Conservation (phyloP, 1,140 invertebrate species). For the Forficula auricularia region DNA sequence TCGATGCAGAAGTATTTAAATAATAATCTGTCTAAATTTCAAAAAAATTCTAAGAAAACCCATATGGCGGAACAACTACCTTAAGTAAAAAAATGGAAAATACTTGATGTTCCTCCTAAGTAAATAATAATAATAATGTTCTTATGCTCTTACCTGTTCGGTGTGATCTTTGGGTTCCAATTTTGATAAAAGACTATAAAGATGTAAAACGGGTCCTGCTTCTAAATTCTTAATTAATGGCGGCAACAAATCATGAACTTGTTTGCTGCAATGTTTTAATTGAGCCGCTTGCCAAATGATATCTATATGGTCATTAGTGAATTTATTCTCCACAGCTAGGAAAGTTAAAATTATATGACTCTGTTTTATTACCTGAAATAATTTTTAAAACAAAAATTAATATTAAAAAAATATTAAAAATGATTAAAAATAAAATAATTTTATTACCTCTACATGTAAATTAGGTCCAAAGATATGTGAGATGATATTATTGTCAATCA, state of each 20-base stretch:
- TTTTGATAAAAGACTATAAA: constrained; percentile 65
- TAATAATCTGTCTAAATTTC: too few relatives aligned
- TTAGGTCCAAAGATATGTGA: constrained; percentile 91
- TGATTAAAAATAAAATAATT: constrained; percentile 1
- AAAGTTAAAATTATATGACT: constrained; percentile 85
- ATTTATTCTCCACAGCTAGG: constrained; percentile 73
- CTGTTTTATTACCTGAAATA: constrained; percentile 69
- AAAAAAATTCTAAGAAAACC: too few relatives aligned
- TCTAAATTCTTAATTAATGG: constrained; percentile 79
- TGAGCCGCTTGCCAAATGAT: constrained; percentile 86
- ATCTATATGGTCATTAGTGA: constrained; percentile 80
- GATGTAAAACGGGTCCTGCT: constrained; percentile 66
- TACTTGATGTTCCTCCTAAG: too few relatives aligned
- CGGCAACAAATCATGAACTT: constrained; percentile 77
- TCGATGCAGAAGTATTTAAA: too few relatives aligned
- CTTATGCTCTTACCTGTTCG: constrained; percentile 68
- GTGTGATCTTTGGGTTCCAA: constrained; percentile 79
- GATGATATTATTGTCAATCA: constrained; percentile 79
- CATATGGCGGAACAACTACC: too few relatives aligned
- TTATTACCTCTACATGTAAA: constrained; percentile 71
- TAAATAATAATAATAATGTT: too few relatives aligned
- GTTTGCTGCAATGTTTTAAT: constrained; percentile 82
- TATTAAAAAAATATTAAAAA: not conserved
- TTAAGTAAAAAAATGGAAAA: too few relatives aligned
- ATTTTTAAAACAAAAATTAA: constrained; percentile 9